These are phyloP conservation scores for Adineta ricciae DNA, from an alignment of 2,888 invertebrate species.

Conservation along the genomic window DNA sequence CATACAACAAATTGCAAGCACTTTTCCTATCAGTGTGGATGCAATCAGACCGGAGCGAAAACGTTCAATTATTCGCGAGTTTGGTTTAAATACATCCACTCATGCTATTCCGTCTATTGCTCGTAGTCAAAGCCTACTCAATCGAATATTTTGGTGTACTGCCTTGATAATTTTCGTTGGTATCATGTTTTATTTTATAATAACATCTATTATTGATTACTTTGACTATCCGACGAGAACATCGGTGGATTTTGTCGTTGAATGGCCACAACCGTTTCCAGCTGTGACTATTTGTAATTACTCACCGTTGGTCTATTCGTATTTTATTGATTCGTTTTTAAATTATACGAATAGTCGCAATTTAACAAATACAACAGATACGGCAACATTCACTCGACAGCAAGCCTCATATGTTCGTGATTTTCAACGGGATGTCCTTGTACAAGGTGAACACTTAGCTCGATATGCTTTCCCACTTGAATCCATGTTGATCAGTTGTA, in stretches of 20 bases:
- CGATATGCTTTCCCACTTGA: neutral
- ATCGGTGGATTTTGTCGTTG: neutral
- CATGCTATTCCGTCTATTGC: constrained; percentile 20
- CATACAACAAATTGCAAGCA: too few species aligned
- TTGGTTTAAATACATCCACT: constrained; percentile 14
- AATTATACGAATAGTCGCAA: neutral
- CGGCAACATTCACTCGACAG: neutral
- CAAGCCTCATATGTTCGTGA: neutral
- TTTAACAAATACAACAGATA: neutral
- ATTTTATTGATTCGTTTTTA: neutral
- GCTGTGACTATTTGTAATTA: constrained; percentile 22
- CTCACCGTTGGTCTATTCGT: neutral
- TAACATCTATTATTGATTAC: neutral
- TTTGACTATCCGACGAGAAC: neutral
- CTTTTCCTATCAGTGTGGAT: too few species aligned
- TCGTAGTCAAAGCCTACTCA: neutral
- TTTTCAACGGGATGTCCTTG: neutral
- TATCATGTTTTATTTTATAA: neutral
- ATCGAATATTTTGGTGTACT: constrained; percentile 14
- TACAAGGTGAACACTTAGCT: neutral
- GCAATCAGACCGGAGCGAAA: too few species aligned
- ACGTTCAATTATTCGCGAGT: neutral
- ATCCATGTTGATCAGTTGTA: neutral
- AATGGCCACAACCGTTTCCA: constrained; percentile 25
- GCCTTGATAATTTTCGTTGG: neutral